phyloP scores from a whole-genome alignment of 2,797 vertebrate genomes.

The Notolabrus celidotus region DNA sequence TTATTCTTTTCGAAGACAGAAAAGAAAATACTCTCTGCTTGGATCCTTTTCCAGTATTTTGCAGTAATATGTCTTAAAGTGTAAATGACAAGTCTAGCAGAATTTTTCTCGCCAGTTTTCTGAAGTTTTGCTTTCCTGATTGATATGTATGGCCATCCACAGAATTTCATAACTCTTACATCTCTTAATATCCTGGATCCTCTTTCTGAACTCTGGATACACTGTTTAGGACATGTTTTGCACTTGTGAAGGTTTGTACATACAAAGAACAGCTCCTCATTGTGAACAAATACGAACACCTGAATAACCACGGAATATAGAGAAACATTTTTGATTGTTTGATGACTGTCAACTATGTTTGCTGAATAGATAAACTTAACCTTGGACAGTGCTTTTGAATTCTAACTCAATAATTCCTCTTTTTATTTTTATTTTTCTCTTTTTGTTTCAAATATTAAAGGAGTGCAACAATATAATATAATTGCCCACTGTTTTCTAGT shows the following conservation, averaged over 20 bases:
- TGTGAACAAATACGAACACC: neutral
- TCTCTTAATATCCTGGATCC: conserved; percentile 2
- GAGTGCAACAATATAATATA: conserved; percentile 27
- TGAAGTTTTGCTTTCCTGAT: neutral
- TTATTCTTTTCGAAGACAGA: neutral
- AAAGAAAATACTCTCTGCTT: neutral
- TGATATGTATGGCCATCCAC: neutral
- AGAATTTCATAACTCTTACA: neutral
- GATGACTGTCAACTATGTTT: neutral
- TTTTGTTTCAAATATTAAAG: conserved; percentile 1
- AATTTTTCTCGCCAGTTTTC: neutral
- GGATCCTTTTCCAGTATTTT: neutral
- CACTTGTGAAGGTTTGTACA: neutral
- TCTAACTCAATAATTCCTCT: conserved; percentile 1
- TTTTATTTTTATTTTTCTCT: neutral
- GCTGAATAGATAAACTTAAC: neutral
- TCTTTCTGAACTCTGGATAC: conserved; percentile 7
- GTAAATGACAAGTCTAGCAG: neutral
- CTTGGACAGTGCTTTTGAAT: neutral
- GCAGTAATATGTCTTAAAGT: neutral
- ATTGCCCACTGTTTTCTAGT: conserved; percentile 38
- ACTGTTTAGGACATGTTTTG: neutral
- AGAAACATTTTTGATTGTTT: neutral
- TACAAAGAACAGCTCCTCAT: neutral
- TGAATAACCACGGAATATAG: neutral